These are phyloP conservation scores for Centropristis striata DNA, from an alignment of 2,113 vertebrate genomes.

Conservation along the genomic window DNA sequence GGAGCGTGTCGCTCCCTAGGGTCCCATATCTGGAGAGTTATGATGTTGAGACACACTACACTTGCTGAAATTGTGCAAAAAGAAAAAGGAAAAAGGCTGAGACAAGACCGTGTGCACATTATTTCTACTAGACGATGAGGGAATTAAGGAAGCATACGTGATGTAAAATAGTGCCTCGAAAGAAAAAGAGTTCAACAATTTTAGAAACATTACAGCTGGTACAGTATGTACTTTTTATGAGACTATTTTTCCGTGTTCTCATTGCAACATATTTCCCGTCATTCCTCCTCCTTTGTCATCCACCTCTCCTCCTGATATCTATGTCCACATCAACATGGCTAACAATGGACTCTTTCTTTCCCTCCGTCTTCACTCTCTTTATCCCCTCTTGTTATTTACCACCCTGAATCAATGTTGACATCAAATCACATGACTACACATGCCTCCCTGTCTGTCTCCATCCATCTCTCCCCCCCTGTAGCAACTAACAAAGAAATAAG, in stretches of 20 bases:
- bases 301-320: slow-evolving; percentile 57
- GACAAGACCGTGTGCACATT: no score
- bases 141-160: background rate
- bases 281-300: slow-evolving; percentile 38
- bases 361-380: slow-evolving; percentile 33
- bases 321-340: slow-evolving; percentile 57
- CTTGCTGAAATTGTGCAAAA: slow-evolving; percentile 24
- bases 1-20: slow-evolving; percentile 19
- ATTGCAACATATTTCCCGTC: background rate
- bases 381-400: slow-evolving; percentile 23
- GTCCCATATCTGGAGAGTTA: slow-evolving; percentile 45
- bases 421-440: slow-evolving; percentile 52
- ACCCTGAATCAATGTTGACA: slow-evolving; percentile 46
- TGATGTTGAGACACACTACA: slow-evolving; percentile 18
- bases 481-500: slow-evolving; percentile 3
- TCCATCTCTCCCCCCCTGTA: slow-evolving; percentile 21
- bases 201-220: background rate
- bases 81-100: background rate
- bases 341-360: slow-evolving; percentile 69
- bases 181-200: background rate
- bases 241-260: background rate
- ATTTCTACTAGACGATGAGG: background rate
- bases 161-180: background rate
- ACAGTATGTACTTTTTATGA: no score
- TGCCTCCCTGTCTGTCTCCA: slow-evolving; percentile 27